Evolutionary conservation across 2,888 invertebrate species (phyloP).

Genomic region (Vesta saturnalis): DNA sequence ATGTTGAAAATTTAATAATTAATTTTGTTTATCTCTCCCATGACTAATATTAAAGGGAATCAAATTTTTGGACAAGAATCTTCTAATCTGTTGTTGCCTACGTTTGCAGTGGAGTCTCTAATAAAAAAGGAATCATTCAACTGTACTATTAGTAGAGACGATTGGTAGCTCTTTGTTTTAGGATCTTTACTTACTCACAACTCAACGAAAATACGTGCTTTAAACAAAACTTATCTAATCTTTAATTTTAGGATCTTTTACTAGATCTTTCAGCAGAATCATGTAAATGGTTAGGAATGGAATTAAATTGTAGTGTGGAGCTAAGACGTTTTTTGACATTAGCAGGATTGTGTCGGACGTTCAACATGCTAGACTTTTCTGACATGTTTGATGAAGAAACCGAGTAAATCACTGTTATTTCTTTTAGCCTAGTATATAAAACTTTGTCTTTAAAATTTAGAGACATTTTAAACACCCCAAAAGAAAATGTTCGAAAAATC

Average conservation of each 20-base stretch:
- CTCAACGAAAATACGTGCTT: too few relatives aligned
- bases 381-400: not conserved
- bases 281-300: slow-evolving; percentile 5
- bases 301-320: not conserved
- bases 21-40: too few relatives aligned
- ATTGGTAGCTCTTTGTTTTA: too few relatives aligned
- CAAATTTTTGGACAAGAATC: too few relatives aligned
- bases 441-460: not conserved
- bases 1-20: too few relatives aligned
- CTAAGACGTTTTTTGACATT: not conserved
- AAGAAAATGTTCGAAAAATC: not conserved
- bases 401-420: not conserved
- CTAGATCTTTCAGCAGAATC: not conserved
- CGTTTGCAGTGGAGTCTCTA: too few relatives aligned
- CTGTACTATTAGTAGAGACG: too few relatives aligned
- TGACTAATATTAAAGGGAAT: too few relatives aligned
- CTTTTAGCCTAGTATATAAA: too few relatives aligned
- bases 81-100: too few relatives aligned
- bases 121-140: too few relatives aligned
- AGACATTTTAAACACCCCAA: not conserved
- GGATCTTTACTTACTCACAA: too few relatives aligned
- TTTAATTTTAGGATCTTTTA: not conserved
- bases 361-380: slow-evolving; percentile 4
- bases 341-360: slow-evolving; percentile 5
- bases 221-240: not conserved